Conservation (phyloP, 2,113 vertebrate genomes). For the Chroicocephalus ridibundus region DNA sequence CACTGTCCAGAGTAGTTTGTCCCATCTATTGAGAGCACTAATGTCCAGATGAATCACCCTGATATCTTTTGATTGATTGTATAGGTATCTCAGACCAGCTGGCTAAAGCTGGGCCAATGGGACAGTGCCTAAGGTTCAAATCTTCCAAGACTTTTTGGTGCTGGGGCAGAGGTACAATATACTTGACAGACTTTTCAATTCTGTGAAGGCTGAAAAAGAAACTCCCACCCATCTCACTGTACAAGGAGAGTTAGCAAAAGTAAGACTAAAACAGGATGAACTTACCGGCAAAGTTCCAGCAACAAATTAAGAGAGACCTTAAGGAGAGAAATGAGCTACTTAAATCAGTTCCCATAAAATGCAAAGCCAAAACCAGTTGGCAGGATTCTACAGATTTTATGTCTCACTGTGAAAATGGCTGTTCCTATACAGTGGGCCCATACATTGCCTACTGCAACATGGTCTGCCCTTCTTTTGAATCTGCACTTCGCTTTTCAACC, state of each 20-base stretch:
- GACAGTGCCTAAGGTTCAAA: neutral
- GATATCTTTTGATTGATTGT: neutral
- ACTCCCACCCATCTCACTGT: neutral
- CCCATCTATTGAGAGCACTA: neutral
- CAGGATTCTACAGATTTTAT: neutral
- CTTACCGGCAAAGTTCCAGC: neutral
- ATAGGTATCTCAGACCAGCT: neutral
- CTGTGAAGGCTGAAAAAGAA: neutral
- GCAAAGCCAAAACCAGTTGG: neutral
- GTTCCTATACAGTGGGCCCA: neutral
- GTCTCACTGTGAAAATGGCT: neutral
- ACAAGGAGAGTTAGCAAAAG: neutral
- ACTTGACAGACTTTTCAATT: neutral
- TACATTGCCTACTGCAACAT: neutral
- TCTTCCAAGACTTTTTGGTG: neutral
- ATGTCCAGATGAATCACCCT: neutral
- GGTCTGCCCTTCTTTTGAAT: neutral
- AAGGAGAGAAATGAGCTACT: neutral
- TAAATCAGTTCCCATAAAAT: slow-evolving; percentile 17
- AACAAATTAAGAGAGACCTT: neutral
- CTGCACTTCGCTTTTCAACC: neutral
- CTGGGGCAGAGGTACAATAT: neutral
- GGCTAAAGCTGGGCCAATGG: neutral
- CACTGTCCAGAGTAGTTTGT: neutral
- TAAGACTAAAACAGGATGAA: neutral